A percentile compares a stretch with the other conserved stretches of the same genome.
phyloP scores from a whole-genome alignment of 1,140 invertebrate genomes.

The Drosophila pandora region DNA sequence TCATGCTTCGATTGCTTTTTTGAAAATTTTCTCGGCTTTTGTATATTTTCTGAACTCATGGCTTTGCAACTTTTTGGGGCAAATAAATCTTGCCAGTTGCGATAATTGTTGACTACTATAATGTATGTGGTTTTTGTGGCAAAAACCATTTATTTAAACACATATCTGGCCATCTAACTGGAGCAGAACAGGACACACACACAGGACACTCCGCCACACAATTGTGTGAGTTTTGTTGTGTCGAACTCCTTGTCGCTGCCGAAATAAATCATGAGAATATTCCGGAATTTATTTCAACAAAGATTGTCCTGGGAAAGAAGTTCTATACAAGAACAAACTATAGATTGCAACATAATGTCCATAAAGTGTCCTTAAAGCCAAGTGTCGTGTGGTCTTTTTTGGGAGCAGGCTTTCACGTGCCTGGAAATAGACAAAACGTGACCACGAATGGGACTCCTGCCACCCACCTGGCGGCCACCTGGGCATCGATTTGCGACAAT shows the following conservation, averaged over 20 bases:
- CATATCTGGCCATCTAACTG: conserved; percentile 42
- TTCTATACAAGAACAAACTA: conserved; percentile 33
- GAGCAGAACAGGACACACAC: conserved; percentile 28
- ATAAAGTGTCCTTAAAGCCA: conserved; percentile 59
- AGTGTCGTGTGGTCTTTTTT: conserved; percentile 6
- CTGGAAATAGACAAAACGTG: conserved; percentile 70
- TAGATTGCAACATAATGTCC: conserved; percentile 39
- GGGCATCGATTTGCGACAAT: conserved; percentile 81
- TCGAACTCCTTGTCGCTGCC: conserved; percentile 35
- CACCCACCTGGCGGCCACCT: conserved; percentile 52
- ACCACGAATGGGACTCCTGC: conserved; percentile 39
- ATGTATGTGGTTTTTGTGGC: conserved; percentile 3
- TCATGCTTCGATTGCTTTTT: conserved; percentile 23
- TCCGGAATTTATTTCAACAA: conserved; percentile 76
- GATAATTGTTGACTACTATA: conserved; percentile 44
- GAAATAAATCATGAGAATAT: conserved; percentile 70
- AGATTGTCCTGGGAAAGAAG: conserved; percentile 55
- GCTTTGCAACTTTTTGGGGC: conserved; percentile 33
- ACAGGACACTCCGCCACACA: conserved; percentile 13
- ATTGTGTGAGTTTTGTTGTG: conserved; percentile 17
- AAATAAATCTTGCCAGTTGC: conserved; percentile 36
- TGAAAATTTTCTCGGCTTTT: not conserved
- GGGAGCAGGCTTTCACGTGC: conserved; percentile 50
- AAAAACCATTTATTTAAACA: conserved; percentile 41
- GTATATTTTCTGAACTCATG: not conserved